These are phyloP conservation scores for Oreochromis mossambicus DNA, from an alignment of 2,797 vertebrate species.

Conservation along the genomic window DNA sequence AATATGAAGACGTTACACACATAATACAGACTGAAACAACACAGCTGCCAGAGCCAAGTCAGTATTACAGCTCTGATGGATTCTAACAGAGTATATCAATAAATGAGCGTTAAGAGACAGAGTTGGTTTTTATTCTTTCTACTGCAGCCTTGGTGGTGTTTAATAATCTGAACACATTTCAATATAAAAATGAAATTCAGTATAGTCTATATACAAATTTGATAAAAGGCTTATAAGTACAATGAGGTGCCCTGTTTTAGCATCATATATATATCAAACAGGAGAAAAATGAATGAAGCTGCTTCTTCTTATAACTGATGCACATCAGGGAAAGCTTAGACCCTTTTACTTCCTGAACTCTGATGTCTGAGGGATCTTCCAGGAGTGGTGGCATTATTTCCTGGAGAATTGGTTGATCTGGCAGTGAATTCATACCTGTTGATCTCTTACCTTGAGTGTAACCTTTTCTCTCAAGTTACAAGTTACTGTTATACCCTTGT, in stretches of 20 bases:
- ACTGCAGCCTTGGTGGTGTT: background rate
- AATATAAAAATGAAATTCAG: background rate
- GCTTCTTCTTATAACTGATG: background rate
- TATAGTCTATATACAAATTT: background rate
- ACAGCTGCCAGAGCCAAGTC: background rate
- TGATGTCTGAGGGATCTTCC: background rate
- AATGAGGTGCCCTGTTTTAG: background rate
- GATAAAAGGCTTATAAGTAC: background rate
- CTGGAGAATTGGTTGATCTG: background rate
- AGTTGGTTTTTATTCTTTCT: background rate
- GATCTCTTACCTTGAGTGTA: background rate
- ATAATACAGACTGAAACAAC: background rate
- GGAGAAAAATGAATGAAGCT: background rate
- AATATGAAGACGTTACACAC: background rate
- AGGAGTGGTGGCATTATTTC: background rate
- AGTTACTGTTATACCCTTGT: background rate
- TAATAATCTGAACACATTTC: background rate
- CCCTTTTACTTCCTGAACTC: background rate
- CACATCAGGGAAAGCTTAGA: background rate
- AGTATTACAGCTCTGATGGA: background rate
- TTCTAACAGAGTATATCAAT: background rate
- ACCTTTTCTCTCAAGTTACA: background rate
- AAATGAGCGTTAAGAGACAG: background rate
- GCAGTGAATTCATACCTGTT: background rate
- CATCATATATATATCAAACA: background rate